Evolutionary conservation across 2,113 vertebrate species (phyloP).

Genomic region (Macaca fascicularis): T2T-MFA8v1.1 NC_088375.1:116108001-116108500

Average conservation of each 20-base stretch:
- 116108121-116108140: constrained; percentile 28
- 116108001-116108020: neutral
- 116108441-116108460: neutral
- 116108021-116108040: neutral
- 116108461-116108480: fast-evolving
- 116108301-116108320: constrained; percentile 61
- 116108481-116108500: neutral
- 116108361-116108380: constrained; percentile 67
- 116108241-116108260: constrained; percentile 81
- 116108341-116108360: constrained; percentile 54
- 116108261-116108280: constrained; percentile 45
- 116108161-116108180: constrained; percentile 59
- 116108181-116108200: constrained; percentile 68
- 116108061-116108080: neutral
- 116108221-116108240: constrained; percentile 61
- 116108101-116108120: neutral
- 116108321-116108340: constrained; percentile 55
- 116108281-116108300: constrained; percentile 49
- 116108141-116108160: constrained; percentile 58
- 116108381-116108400: constrained; percentile 65
- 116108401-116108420: constrained; percentile 54
- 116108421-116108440: neutral
- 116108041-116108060: neutral
- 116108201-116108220: constrained; percentile 77
- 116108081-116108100: neutral